Evolutionary conservation across 2,888 invertebrate genomes (phyloP), one percentile per base, ranked within the genome.

Genomic region (Mesorhabditis sp.): DNA sequence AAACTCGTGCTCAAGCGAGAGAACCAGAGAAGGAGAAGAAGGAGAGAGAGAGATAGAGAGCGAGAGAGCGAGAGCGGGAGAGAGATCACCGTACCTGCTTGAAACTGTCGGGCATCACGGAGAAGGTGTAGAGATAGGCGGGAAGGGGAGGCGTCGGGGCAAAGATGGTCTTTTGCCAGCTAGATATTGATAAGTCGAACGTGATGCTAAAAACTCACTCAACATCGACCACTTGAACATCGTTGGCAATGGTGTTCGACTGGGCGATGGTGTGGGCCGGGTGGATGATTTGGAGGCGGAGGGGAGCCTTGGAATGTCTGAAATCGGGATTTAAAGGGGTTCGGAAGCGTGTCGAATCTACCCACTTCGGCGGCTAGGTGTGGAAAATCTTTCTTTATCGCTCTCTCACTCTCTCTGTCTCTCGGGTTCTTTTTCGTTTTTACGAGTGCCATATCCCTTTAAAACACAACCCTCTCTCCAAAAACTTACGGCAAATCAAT

Each of bases 101-200:
- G 65, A 73, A 69, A 6, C 74, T 63, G 45, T 80, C 75, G 10
- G 78, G 77, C 73, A 77, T 74, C 0, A 80, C 71, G 5, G 77
- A 76, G 65, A 80, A 78, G 4, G 80, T 75, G 7, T 78, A 65
- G 4, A 80, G 66, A 72, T 80, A 80, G 0, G 80, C 68, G 5
- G 80, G 80, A 66, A 80, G 72, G 5, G 67, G 67, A 5, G 78
- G 78, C 6, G 80, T 78, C 15, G 74, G 67, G 3, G 76, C 71
- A 74, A 80, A 80, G 15, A 76, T 72, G 4, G 78, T 78, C 66
- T 70, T 67, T 58, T 78, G 76, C 78, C 78, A 78, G 5, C 70
- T 63, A 10, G 62, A 50, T 67, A 13, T n/a, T 13, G n/a, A 50
- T 13, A n/a, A 13, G 7, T 50, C n/a, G 58, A 50, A 50, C 1